phyloP scores from a whole-genome alignment of 2,888 invertebrate species.

The Agelastica alni region DNA sequence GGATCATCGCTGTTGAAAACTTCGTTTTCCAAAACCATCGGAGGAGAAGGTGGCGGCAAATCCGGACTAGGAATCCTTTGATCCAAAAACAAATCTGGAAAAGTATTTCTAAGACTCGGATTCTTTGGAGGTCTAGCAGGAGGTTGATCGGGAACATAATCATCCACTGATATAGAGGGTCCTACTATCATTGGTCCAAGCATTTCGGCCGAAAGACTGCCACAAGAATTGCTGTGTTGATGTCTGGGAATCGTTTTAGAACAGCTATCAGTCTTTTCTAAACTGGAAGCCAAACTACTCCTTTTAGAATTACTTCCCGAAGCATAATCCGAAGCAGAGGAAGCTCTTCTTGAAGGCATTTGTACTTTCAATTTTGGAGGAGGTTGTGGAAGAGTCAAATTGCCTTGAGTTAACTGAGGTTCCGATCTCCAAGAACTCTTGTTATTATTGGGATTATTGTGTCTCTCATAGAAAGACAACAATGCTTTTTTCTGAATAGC shows the following conservation, averaged over 20 bases:
- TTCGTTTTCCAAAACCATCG: constrained; percentile 64
- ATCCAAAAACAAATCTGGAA: constrained; percentile 57
- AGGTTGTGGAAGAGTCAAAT: constrained; percentile 46
- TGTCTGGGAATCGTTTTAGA: constrained; percentile 55
- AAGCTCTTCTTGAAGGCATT: constrained; percentile 63
- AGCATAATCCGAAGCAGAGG: constrained; percentile 71
- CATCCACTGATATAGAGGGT: constrained; percentile 66
- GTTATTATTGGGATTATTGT: constrained; percentile 49
- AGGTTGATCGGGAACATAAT: constrained; percentile 74
- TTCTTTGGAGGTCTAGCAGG: constrained; percentile 81
- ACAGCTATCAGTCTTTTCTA: constrained; percentile 47
- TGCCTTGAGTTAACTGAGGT: constrained; percentile 59
- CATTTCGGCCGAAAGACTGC: constrained; percentile 62
- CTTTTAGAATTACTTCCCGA: constrained; percentile 57
- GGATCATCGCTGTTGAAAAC: constrained; percentile 66
- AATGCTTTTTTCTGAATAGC: constrained; percentile 83
- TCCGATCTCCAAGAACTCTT: constrained; percentile 62
- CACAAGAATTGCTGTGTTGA: constrained; percentile 65
- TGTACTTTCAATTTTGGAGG: constrained; percentile 56
- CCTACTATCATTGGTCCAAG: constrained; percentile 67
- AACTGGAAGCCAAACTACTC: constrained; percentile 52
- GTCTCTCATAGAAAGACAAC: constrained; percentile 78
- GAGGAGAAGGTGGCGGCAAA: constrained; percentile 65
- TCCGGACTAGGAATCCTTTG: constrained; percentile 65
- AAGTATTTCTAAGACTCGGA: constrained; percentile 63